A percentile compares a stretch with the other conserved stretches of the same genome.
phyloP scores from a whole-genome alignment of 2,113 vertebrate species.

The Petaurus breviceps region DNA sequence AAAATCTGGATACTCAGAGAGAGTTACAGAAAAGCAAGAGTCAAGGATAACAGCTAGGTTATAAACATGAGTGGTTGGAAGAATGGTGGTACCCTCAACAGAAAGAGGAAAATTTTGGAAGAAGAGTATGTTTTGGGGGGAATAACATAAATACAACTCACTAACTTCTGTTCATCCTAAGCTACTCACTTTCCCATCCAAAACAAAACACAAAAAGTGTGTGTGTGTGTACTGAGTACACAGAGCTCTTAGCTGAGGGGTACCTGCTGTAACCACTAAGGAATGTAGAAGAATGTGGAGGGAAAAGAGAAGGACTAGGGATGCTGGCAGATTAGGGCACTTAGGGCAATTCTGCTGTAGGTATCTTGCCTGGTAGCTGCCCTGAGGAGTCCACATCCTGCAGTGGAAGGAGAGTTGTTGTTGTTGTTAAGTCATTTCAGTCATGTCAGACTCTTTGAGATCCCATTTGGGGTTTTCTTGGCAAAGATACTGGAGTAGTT shows the following conservation, averaged over 20 bases:
- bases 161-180: not conserved
- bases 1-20: not conserved
- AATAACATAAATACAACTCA: not conserved
- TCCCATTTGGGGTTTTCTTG: too few relatives aligned
- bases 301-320: not conserved
- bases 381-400: not conserved
- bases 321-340: not conserved
- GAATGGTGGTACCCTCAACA: not conserved
- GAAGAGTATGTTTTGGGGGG: not conserved
- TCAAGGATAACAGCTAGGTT: not conserved
- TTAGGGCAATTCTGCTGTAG: not conserved
- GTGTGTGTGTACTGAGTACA: not conserved
- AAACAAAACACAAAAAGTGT: not conserved
- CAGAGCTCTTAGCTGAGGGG: not conserved
- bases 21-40: not conserved
- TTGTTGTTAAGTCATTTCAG: too few relatives aligned
- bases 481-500: too few relatives aligned
- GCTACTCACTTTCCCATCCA: not conserved
- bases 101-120: not conserved
- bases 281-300: not conserved
- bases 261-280: not conserved
- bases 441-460: too few relatives aligned
- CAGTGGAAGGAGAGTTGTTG: not conserved
- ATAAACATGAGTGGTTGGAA: not conserved
- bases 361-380: not conserved